Evolutionary conservation across 2,797 vertebrate genomes (phyloP).

Genomic region (Sarcophilus harrisii): DNA sequence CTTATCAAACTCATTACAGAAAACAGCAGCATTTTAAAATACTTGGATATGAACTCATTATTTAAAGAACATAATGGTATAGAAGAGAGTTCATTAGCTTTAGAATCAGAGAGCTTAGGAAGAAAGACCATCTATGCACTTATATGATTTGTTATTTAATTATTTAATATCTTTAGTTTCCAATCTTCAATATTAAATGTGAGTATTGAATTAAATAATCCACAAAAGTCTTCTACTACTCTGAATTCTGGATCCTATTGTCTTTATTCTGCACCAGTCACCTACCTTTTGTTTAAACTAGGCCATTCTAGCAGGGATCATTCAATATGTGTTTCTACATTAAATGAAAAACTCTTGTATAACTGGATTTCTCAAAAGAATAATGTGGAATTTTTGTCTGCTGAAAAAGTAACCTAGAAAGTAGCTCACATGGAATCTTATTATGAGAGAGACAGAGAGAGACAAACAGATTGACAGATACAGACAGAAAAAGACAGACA

Average conservation of each 20-base stretch:
- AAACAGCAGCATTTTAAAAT: not conserved
- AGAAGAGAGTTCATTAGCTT: not conserved
- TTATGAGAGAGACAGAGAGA: not conserved
- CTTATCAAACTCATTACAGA: not conserved
- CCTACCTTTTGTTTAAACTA: not conserved
- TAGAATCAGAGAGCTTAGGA: not conserved
- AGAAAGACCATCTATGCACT: not conserved
- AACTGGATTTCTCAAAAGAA: not conserved
- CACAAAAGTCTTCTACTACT: not conserved
- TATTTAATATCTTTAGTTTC: not conserved
- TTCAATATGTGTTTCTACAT: not conserved
- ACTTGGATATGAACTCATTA: not conserved
- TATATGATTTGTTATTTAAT: not conserved
- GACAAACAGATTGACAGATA: not conserved
- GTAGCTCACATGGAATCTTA: not conserved
- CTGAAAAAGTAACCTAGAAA: not conserved
- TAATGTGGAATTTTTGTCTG: not conserved
- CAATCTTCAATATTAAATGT: not conserved
- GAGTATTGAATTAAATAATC: not conserved
- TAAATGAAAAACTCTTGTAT: not conserved
- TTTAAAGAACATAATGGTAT: not conserved
- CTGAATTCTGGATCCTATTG: not conserved
- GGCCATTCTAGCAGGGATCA: not conserved
- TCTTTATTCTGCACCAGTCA: not conserved
- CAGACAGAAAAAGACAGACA: too few species aligned